Evolutionary conservation across 2,797 vertebrate species (phyloP).

Genomic region (Manis javanica): DNA sequence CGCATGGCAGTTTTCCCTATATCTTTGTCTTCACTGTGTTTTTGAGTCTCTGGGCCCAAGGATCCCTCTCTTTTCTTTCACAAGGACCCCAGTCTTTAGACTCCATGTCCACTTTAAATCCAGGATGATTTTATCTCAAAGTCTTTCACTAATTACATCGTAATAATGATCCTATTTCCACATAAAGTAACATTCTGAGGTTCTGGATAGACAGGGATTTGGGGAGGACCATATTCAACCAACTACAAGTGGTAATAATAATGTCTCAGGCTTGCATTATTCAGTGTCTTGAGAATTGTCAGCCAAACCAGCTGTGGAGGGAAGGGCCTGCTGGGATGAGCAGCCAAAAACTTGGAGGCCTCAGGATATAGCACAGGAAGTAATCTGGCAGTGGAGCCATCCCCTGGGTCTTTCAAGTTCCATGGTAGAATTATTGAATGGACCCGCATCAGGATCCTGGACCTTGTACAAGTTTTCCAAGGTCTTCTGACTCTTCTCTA

Average conservation of each 20-base stretch:
- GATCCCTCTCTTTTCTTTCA: background rate
- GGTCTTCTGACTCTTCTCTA: background rate
- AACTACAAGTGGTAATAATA: background rate
- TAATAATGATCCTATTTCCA: background rate
- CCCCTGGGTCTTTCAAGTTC: background rate
- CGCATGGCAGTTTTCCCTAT: background rate
- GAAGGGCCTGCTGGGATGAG: background rate
- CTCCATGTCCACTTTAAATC: background rate
- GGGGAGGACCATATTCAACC: background rate
- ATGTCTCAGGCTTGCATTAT: background rate
- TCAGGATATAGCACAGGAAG: conserved; percentile 54
- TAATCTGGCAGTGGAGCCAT: conserved; percentile 1
- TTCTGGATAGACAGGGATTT: background rate
- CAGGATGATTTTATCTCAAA: background rate
- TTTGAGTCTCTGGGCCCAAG: background rate
- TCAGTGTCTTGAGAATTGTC: background rate
- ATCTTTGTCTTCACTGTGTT: background rate
- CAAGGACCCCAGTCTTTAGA: background rate
- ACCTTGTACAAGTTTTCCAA: background rate
- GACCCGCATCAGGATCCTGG: background rate
- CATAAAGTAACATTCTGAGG: background rate
- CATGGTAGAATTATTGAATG: background rate
- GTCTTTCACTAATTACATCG: background rate
- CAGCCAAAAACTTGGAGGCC: background rate
- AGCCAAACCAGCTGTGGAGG: conserved; percentile 35